Conservation (phyloP, 2,888 invertebrate species). For the Parasteatoda lunata region DNA sequence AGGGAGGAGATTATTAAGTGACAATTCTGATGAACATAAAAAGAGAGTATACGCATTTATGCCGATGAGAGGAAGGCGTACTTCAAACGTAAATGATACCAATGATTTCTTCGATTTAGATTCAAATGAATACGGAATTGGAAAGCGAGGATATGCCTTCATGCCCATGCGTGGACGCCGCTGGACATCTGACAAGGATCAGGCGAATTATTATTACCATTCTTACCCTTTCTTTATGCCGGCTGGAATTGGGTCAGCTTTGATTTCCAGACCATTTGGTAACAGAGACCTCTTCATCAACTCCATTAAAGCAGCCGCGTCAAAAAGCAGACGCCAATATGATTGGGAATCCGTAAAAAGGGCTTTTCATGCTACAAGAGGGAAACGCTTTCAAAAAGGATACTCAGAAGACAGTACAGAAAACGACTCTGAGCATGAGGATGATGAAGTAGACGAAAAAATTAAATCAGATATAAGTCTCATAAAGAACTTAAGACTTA, state of each 20-base stretch:
- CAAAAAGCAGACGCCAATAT: slow-evolving; percentile 11
- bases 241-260: slow-evolving; percentile 44
- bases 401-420: background rate
- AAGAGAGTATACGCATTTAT: background rate
- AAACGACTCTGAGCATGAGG: background rate
- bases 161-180: slow-evolving; percentile 47
- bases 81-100: background rate
- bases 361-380: slow-evolving; percentile 51
- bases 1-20: background rate
- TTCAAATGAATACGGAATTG: background rate
- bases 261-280: slow-evolving; percentile 21
- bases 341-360: slow-evolving; percentile 60
- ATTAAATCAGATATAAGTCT: too few relatives aligned
- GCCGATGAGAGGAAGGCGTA: slow-evolving; percentile 17
- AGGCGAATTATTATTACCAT: background rate
- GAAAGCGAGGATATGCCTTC: slow-evolving; percentile 13
- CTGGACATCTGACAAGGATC: background rate
- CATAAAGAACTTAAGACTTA: background rate
- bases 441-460: background rate
- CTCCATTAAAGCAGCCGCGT: background rate
- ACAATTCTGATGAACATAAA: background rate
- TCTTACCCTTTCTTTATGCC: slow-evolving; percentile 24
- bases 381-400: slow-evolving; percentile 13
- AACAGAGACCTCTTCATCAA: background rate
- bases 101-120: background rate